Evolutionary conservation across 2,113 vertebrate species (phyloP).

Genomic region (Catharus fuscescens): DNA sequence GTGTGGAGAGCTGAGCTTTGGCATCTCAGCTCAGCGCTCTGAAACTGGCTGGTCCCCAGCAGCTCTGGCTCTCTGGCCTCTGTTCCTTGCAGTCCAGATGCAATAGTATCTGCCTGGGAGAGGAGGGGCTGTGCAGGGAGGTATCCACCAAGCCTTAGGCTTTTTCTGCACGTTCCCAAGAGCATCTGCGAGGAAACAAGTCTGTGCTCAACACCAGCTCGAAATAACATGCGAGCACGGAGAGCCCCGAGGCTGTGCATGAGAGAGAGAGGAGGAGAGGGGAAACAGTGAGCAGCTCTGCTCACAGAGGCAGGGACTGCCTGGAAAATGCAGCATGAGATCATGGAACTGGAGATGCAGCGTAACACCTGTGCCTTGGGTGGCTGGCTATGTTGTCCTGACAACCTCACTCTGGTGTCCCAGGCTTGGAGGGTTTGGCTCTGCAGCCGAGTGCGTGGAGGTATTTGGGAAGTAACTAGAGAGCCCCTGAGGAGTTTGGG

Average conservation of each 20-base stretch:
- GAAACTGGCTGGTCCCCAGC: not conserved
- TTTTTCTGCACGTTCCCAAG: not conserved
- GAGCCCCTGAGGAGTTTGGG: constrained; percentile 37
- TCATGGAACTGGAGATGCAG: constrained; percentile 52
- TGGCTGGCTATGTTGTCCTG: constrained; percentile 54
- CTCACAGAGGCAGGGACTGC: not conserved
- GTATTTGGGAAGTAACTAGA: constrained; percentile 63
- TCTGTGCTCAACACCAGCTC: not conserved
- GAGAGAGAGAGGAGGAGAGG: not conserved
- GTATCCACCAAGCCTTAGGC: not conserved
- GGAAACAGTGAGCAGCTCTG: constrained; percentile 26
- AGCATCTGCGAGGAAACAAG: not conserved
- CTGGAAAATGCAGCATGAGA: constrained; percentile 52
- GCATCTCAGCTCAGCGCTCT: not conserved
- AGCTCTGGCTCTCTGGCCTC: not conserved
- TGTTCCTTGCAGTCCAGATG: not conserved
- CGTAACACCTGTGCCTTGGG: not conserved
- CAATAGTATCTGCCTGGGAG: not conserved
- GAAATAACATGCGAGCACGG: not conserved
- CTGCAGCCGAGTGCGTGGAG: not conserved
- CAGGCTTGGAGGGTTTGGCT: constrained; percentile 40
- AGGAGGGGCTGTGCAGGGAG: not conserved
- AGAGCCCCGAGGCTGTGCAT: not conserved
- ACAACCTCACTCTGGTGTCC: constrained; percentile 37
- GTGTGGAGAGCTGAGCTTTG: not conserved